These are phyloP conservation scores for Drosophila infuscata DNA, from an alignment of 2,888 invertebrate genomes.

Conservation along the genomic window DNA sequence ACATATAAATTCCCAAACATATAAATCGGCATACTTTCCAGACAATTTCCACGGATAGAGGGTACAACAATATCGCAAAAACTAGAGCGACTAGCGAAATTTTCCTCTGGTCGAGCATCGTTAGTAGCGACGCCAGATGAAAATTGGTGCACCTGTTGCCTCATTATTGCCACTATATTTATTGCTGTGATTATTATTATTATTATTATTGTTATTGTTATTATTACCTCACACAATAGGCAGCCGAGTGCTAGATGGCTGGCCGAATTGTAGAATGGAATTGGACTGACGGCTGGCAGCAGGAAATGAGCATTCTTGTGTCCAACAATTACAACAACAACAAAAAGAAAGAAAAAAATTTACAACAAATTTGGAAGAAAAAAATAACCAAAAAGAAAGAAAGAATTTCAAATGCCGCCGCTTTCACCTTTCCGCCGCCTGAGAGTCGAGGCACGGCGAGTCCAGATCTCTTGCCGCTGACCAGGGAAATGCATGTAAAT, in stretches of 20 bases:
- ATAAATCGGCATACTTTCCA: not conserved
- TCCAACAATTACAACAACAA: slow-evolving; percentile 42
- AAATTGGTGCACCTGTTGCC: slow-evolving; percentile 37
- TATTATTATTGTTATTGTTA: not conserved
- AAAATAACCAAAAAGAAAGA: slow-evolving; percentile 28
- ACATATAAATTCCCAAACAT: not conserved
- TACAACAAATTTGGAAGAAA: not conserved
- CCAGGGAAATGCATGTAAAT: slow-evolving; percentile 66
- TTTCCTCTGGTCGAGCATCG: not conserved
- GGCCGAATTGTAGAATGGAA: not conserved
- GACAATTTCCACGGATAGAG: not conserved
- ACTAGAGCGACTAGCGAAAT: slow-evolving; percentile 33
- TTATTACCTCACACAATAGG: not conserved
- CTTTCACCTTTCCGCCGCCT: slow-evolving; percentile 57
- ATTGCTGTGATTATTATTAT: slow-evolving; percentile 20
- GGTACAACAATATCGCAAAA: not conserved
- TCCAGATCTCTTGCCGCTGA: slow-evolving; percentile 22
- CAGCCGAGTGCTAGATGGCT: slow-evolving; percentile 16
- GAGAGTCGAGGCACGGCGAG: not conserved
- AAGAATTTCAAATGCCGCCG: slow-evolving; percentile 53
- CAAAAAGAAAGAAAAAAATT: slow-evolving; percentile 6
- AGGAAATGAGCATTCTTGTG: slow-evolving; percentile 65
- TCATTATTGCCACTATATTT: slow-evolving; percentile 18
- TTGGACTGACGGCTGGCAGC: slow-evolving; percentile 19
- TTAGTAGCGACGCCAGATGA: slow-evolving; percentile 20